Percentiles rank a stretch among this genome's conserved stretches.
Evolutionary conservation across 1,140 invertebrate species (phyloP).

Genomic region (Neotoxoptera formosana): DNA sequence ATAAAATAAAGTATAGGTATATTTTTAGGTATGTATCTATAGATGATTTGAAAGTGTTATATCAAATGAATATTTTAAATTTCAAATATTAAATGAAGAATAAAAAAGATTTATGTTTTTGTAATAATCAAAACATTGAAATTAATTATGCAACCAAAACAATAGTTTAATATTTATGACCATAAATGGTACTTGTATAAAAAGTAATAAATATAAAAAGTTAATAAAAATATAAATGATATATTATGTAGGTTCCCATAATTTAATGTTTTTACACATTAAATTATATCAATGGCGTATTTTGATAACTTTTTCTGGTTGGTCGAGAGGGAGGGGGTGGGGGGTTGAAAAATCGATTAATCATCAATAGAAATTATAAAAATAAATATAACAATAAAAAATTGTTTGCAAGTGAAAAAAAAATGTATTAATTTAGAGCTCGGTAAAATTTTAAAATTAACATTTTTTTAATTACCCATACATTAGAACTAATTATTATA

Average conservation of each 20-base stretch:
- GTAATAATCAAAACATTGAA: not conserved
- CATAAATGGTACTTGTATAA: not conserved
- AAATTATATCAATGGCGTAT: not conserved
- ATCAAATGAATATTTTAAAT: not conserved
- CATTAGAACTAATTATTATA: not conserved
- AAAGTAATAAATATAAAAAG: constrained; percentile 27
- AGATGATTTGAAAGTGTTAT: not conserved
- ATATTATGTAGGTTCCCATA: not conserved
- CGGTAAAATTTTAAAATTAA: not conserved
- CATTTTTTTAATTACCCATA: not conserved
- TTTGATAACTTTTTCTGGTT: not conserved
- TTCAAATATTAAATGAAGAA: not conserved
- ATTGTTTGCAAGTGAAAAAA: not conserved
- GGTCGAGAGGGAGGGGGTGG: too few relatives aligned
- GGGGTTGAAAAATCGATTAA: not conserved
- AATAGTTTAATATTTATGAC: constrained; percentile 21
- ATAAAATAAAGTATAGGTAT: not conserved
- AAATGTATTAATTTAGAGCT: not conserved
- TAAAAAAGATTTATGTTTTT: constrained; percentile 19
- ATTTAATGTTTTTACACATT: not conserved
- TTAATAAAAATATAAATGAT: constrained; percentile 24
- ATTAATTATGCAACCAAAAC: constrained; percentile 12
- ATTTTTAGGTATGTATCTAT: not conserved
- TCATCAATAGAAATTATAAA: not conserved
- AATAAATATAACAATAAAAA: not conserved